Evolutionary conservation across 2,113 vertebrate species (phyloP).

Genomic region (Benitochromis conjunctus): DNA sequence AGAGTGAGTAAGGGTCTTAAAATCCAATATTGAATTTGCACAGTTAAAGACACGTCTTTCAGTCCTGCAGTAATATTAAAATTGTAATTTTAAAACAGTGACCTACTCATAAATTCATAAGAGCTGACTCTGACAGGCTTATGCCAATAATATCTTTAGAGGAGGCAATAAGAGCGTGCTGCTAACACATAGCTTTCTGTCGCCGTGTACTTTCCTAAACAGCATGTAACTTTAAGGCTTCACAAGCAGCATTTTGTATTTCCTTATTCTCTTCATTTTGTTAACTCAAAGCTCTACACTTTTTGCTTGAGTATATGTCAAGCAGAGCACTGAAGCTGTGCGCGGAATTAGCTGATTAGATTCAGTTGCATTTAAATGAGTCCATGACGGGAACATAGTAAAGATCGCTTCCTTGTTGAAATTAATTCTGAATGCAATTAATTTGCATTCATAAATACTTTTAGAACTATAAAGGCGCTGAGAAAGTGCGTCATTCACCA

Average conservation of each 20-base stretch:
- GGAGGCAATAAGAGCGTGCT: constrained; percentile 44
- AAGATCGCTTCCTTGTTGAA: neutral
- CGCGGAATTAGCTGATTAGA: neutral
- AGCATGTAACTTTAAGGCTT: neutral
- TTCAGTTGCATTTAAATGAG: neutral
- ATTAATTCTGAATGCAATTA: neutral
- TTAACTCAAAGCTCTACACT: neutral
- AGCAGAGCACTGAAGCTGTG: neutral
- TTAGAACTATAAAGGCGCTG: neutral
- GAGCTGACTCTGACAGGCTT: constrained; percentile 41
- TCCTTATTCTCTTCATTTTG: constrained; percentile 9
- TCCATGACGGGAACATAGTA: neutral
- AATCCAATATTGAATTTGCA: constrained; percentile 26
- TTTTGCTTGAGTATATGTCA: neutral
- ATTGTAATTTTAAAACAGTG: constrained; percentile 43
- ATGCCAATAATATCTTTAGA: constrained; percentile 42
- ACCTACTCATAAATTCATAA: constrained; percentile 54
- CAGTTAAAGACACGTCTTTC: neutral
- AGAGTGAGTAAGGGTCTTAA: constrained; percentile 3
- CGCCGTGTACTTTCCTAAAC: constrained; percentile 19
- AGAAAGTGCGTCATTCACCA: neutral
- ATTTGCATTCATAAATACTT: neutral
- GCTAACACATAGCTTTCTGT: constrained; percentile 17
- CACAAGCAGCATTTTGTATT: constrained; percentile 20
- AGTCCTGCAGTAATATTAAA: constrained; percentile 41